A percentile compares a stretch with the other conserved stretches of the same genome.
These are phyloP conservation scores for Epizoanthus rinbou DNA, from an alignment of 92 coral and sea anemone genomes.

Conservation along the genomic window DNA sequence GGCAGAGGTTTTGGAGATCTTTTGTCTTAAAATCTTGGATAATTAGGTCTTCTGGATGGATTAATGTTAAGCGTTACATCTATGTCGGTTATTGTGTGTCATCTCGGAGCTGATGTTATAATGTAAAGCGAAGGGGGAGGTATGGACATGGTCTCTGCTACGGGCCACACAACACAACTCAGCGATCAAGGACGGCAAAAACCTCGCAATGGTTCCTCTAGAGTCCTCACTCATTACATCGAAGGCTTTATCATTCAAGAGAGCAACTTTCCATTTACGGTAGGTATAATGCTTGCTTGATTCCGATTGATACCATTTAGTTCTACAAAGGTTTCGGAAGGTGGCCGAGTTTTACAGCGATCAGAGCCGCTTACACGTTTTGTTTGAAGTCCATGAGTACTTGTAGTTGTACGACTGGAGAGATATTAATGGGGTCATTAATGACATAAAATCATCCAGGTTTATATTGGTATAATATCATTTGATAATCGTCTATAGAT, in stretches of 20 bases:
- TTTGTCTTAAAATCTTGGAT: background rate
- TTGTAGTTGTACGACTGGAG: too few relatives aligned
- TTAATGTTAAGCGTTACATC: background rate
- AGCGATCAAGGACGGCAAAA: slow-evolving; percentile 62
- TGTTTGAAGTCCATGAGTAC: background rate
- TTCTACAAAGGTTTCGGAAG: background rate
- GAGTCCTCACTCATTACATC: slow-evolving; percentile 89
- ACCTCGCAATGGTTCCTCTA: slow-evolving; percentile 71
- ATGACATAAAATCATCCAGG: too few relatives aligned
- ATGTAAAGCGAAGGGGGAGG: slow-evolving; percentile 43
- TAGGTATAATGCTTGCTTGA: slow-evolving; percentile 32
- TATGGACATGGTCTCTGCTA: slow-evolving; percentile 83
- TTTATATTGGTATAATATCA: too few relatives aligned
- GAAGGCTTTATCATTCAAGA: slow-evolving; percentile 98
- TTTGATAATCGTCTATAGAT: too few relatives aligned
- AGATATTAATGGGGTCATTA: too few relatives aligned
- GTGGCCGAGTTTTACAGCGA: background rate
- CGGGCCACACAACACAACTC: slow-evolving; percentile 46
- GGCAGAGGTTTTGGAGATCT: slow-evolving; percentile 14
- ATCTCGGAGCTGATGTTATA: background rate
- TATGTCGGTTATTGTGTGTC: background rate
- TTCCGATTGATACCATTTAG: background rate
- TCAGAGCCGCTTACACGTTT: background rate
- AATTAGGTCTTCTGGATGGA: background rate
- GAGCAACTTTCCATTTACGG: slow-evolving; percentile 98